Evolutionary conservation across 2,113 vertebrate genomes (phyloP), one percentile per base, ranked within the genome.

Genomic region (Serilophus lunatus): DNA sequence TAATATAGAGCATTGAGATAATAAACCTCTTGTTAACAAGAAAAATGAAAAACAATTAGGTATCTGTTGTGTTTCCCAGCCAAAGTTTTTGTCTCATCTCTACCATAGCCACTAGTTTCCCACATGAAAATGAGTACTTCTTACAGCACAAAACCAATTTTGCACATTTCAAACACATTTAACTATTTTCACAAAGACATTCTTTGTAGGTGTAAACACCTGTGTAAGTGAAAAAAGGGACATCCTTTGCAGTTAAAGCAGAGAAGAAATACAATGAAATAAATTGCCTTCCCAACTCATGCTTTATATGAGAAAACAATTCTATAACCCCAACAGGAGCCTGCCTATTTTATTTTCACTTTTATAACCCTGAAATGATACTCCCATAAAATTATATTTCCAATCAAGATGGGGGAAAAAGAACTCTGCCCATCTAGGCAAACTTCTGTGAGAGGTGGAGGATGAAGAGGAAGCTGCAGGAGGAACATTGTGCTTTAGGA

Each of bases 321-420:
- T 87, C 84, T 42, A n/a, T 51, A 91, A 50, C 50, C 25, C 66
- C 76, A 92, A 83, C n/a, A 35, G 49, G 7, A 92, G 57, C 40
- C 64, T 68, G 79, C n/a, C 71, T 86, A 24, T 64, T 94, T 94
- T 88, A 77, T 81, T 92, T 95, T 93, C 72, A 51, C 12, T 83
- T 94, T 86, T 92, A 93, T 65, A 57, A 75, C 74, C 65, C 56
- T 68, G 77, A 87, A 91, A 95, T 79, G 38, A 86, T 81, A 61
- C 64, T 78, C 81, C 42, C 33, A 74, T 90, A 78, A 82, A 95
- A 92, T 80, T 90, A 72, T 88, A 80, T 23, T 82, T 91, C 81
- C 56, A 91, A 31, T 88, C 59, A 83, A 83, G 82, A 35, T 26
- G 49, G 38, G 4, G 4, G 7, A 70, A 75, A 85, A 88, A 60